Conservation (phyloP, 64 coral and sea anemone species). For the Actinia tenebrosa region DNA sequence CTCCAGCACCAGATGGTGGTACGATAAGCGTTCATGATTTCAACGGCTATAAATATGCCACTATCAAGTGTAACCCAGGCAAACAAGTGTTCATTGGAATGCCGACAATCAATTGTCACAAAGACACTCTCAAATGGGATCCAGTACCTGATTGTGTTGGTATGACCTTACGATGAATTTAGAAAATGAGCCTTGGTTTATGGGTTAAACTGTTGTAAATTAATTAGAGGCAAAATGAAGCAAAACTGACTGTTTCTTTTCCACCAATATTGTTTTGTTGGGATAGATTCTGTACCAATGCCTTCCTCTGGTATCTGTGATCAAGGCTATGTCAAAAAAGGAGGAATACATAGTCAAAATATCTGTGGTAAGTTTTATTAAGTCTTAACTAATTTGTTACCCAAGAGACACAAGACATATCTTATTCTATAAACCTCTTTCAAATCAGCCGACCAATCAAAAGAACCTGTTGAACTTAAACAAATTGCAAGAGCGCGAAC, state of each 20-base stretch:
- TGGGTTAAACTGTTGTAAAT: no score
- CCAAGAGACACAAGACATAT: no score
- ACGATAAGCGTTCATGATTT: neutral
- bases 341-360: neutral
- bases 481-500: no score
- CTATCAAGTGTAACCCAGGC: neutral
- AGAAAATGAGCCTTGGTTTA: no score
- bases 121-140: neutral
- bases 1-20: slow-evolving; percentile 20
- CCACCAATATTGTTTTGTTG: neutral
- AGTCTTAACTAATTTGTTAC: neutral
- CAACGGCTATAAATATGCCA: neutral
- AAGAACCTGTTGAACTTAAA: neutral
- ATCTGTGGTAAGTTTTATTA: neutral
- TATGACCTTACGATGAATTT: neutral
- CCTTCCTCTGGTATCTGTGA: slow-evolving; percentile 1
- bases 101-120: neutral
- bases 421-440: no score
- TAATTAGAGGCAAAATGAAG: no score
- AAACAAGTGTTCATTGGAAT: neutral
- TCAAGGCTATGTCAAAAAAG: neutral
- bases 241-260: no score
- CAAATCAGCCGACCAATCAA: neutral
- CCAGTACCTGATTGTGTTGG: slow-evolving; percentile 45
- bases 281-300: neutral